A percentile compares a stretch with the other conserved stretches of the same genome.
Evolutionary conservation across 1,140 invertebrate genomes (phyloP).

Genomic region (Orchesella cincta): DNA sequence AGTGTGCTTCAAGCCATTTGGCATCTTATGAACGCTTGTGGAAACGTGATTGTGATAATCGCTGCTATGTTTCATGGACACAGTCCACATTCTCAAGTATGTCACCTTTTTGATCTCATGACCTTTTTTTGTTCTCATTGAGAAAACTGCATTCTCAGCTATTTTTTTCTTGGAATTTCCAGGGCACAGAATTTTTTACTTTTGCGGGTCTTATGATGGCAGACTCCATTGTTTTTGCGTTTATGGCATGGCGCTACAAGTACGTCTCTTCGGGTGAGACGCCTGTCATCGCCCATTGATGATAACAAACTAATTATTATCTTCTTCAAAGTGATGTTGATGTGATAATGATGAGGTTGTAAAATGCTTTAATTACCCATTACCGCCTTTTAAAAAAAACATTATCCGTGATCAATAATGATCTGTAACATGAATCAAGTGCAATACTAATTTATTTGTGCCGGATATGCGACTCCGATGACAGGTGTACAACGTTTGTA

Average conservation of each 20-base stretch:
- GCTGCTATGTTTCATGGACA: constrained; percentile 71
- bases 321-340: too few relatives aligned
- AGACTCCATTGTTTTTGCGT: constrained; percentile 77
- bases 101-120: constrained; percentile 14
- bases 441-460: too few relatives aligned
- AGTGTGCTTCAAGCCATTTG: constrained; percentile 85
- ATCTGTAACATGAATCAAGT: too few relatives aligned
- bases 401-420: too few relatives aligned
- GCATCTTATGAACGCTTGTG: constrained; percentile 84
- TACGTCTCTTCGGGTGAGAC: constrained; percentile 59
- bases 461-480: too few relatives aligned
- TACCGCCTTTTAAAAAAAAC: too few relatives aligned
- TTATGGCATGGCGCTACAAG: constrained; percentile 73
- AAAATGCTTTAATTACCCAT: too few relatives aligned
- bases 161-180: too few relatives aligned
- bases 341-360: too few relatives aligned
- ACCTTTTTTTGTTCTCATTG: too few relatives aligned
- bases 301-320: neutral
- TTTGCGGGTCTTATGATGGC: constrained; percentile 81
- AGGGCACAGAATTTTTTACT: constrained; percentile 82
- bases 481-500: too few relatives aligned
- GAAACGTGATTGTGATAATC: constrained; percentile 86
- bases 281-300: neutral
- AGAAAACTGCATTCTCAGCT: too few relatives aligned
- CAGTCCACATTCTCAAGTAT: constrained; percentile 66